These are phyloP conservation scores for Polypterus bichir DNA, from an alignment of 2,113 vertebrate species.

Conservation along the genomic window DNA sequence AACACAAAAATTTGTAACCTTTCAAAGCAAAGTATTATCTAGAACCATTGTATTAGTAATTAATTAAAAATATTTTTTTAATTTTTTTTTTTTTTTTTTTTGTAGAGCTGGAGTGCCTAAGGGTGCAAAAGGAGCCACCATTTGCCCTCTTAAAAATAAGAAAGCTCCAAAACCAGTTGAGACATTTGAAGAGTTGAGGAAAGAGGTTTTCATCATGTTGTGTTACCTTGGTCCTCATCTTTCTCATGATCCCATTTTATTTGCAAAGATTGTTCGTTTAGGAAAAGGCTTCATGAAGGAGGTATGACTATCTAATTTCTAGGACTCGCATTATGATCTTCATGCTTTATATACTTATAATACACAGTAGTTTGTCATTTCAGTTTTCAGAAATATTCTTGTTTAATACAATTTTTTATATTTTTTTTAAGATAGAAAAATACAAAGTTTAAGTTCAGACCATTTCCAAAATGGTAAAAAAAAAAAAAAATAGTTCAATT, in stretches of 20 bases:
- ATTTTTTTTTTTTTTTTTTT: conserved; percentile 17
- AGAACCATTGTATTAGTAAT: too few species aligned
- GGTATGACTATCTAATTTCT: conserved; percentile 38
- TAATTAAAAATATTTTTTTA: background rate
- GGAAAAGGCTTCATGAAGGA: conserved; percentile 98
- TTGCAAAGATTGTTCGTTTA: conserved; percentile 86
- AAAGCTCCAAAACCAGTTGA: conserved; percentile 73
- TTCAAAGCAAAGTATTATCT: too few species aligned
- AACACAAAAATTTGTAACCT: too few species aligned
- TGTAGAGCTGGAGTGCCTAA: conserved; percentile 82
- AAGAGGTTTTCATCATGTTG: conserved; percentile 88
- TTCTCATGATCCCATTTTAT: conserved; percentile 86
- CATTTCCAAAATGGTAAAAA: too few species aligned
- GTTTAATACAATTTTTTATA: too few species aligned
- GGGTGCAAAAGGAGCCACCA: conserved; percentile 72
- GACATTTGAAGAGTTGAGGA: conserved; percentile 75
- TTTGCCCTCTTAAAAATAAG: conserved; percentile 61
- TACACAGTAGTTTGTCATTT: too few species aligned
- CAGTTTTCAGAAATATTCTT: too few species aligned
- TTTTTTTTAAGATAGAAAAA: too few species aligned
- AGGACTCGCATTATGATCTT: background rate
- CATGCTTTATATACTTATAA: background rate
- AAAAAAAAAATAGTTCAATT: too few species aligned
- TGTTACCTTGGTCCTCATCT: conserved; percentile 91
- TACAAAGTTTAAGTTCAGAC: too few species aligned